Conservation (phyloP, 2,113 vertebrate species). For the Alouatta palliata region DNA sequence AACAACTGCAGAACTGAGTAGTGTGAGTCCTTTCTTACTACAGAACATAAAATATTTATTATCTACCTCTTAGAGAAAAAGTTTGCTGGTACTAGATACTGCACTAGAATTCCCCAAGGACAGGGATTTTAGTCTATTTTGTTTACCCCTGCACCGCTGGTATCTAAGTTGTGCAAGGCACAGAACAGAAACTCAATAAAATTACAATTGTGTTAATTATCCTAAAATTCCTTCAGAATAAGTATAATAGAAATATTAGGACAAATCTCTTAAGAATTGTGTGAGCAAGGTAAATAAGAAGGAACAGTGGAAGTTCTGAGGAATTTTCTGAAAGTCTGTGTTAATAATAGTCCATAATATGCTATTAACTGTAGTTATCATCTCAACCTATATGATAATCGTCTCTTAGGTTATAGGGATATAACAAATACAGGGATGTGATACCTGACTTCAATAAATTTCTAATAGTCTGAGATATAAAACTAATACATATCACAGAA, state of each 20-base stretch:
- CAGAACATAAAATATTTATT: neutral
- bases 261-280: neutral
- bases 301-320: neutral
- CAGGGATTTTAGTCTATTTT: neutral
- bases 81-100: neutral
- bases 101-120: neutral
- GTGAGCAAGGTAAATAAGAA: neutral
- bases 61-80: neutral
- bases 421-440: neutral
- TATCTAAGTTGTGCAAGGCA: neutral
- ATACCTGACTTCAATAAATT: neutral
- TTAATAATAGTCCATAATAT: neutral
- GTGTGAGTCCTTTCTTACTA: no score
- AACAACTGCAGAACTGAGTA: neutral
- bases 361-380: neutral
- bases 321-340: neutral
- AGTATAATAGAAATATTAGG: neutral
- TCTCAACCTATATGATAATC: neutral
- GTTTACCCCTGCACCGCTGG: neutral
- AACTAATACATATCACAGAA: constrained; percentile 8
- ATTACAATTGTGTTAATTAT: neutral
- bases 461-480: neutral
- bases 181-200: neutral
- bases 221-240: constrained; percentile 6
- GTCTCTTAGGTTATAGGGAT: neutral